Conservation (phyloP, 2,888 invertebrate genomes). For the Podabrus alpinus region DNA sequence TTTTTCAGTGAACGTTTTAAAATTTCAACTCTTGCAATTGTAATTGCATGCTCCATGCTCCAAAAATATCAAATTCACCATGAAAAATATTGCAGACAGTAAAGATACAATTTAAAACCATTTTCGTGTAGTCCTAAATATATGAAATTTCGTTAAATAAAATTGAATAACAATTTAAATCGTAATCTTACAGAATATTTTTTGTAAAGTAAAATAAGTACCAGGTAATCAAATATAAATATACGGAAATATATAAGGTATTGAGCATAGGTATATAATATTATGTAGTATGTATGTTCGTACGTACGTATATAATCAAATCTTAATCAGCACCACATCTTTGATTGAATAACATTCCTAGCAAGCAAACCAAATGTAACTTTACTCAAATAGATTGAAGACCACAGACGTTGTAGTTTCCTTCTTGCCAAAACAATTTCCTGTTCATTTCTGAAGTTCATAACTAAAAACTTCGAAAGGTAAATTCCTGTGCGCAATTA, state of each 20-base stretch:
- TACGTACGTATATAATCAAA: background rate
- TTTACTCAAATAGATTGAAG: background rate
- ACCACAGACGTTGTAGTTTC: background rate
- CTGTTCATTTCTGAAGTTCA: background rate
- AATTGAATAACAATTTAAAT: background rate
- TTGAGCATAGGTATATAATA: no score
- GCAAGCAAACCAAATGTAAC: background rate
- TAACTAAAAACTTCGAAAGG: background rate
- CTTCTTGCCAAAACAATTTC: background rate
- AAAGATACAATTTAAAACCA: background rate
- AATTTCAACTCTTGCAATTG: background rate
- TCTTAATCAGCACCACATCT: background rate
- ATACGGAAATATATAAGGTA: no score
- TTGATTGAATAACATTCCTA: background rate
- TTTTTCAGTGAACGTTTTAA: background rate
- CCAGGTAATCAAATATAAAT: no score
- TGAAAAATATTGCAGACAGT: background rate
- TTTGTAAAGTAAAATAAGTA: background rate
- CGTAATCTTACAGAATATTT: background rate
- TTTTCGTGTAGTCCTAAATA: background rate
- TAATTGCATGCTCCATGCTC: background rate
- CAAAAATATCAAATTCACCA: background rate
- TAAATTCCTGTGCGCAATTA: background rate
- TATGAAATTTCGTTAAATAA: background rate
- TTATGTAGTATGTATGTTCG: no score